Evolutionary conservation across 2,113 vertebrate species (phyloP).

Genomic region (Regulus satrapa): DNA sequence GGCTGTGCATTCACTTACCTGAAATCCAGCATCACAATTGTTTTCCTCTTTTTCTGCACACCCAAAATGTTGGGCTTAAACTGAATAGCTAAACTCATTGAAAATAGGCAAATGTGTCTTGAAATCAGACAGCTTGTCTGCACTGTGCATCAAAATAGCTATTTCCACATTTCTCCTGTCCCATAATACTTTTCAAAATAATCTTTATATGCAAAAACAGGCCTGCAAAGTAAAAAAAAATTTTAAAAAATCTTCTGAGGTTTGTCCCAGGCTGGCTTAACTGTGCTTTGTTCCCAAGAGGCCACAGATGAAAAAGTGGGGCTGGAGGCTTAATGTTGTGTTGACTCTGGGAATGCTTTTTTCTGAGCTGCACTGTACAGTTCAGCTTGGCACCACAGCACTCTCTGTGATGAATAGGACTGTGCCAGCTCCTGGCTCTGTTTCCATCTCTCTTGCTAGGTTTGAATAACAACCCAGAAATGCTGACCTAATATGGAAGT

Average conservation of each 20-base stretch:
- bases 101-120: background rate
- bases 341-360: conserved; percentile 12
- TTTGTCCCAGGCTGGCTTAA: background rate
- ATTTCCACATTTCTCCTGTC: background rate
- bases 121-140: background rate
- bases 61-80: background rate
- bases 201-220: background rate
- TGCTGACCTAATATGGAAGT: conserved; percentile 59
- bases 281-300: background rate
- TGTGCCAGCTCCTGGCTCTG: conserved; percentile 32
- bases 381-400: background rate
- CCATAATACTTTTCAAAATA: background rate
- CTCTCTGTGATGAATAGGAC: background rate
- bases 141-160: background rate
- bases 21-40: background rate
- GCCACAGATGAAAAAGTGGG: background rate
- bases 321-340: background rate
- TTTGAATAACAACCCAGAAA: conserved; percentile 43
- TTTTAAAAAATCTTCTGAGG: background rate
- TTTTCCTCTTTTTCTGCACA: background rate
- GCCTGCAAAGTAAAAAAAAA: background rate
- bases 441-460: background rate
- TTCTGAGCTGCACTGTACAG: background rate
- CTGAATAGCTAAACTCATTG: background rate
- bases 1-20: background rate